Evolutionary conservation across 2,888 invertebrate species (phyloP).

Genomic region (Notocelia uddmanniana): DNA sequence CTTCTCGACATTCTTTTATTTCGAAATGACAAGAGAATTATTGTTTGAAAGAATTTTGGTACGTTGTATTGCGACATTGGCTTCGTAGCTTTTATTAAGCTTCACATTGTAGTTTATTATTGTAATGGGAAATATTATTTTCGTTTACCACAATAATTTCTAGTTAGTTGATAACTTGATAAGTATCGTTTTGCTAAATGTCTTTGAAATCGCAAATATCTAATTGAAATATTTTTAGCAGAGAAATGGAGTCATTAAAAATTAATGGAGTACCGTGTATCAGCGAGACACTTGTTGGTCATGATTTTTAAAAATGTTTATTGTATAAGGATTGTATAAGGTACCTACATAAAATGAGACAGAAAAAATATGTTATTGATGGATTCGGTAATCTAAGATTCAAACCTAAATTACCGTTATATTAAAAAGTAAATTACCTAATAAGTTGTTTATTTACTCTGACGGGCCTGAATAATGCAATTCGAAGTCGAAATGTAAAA

Average conservation of each 20-base stretch:
- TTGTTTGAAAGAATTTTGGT: constrained; percentile 19
- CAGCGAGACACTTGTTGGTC: not conserved
- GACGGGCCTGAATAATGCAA: not conserved
- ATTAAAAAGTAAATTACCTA: not conserved
- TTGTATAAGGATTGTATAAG: not conserved
- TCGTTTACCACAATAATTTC: not conserved
- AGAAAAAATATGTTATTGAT: not conserved
- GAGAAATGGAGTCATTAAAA: not conserved
- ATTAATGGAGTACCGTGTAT: not conserved
- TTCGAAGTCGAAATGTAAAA: not conserved
- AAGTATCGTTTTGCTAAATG: not conserved
- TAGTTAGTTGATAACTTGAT: not conserved
- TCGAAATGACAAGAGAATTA: constrained; percentile 36
- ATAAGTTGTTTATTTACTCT: not conserved
- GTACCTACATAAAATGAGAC: not conserved
- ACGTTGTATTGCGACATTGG: not conserved
- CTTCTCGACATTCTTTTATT: constrained; percentile 44
- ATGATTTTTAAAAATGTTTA: too few species aligned
- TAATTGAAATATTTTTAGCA: not conserved
- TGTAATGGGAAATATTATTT: not conserved
- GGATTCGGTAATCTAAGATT: not conserved
- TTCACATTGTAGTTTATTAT: not conserved
- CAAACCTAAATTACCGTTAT: not conserved
- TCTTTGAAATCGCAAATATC: not conserved
- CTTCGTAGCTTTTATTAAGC: constrained; percentile 5